These are phyloP conservation scores for Isurus oxyrinchus DNA, from an alignment of 2,113 vertebrate genomes.

Conservation along the genomic window DNA sequence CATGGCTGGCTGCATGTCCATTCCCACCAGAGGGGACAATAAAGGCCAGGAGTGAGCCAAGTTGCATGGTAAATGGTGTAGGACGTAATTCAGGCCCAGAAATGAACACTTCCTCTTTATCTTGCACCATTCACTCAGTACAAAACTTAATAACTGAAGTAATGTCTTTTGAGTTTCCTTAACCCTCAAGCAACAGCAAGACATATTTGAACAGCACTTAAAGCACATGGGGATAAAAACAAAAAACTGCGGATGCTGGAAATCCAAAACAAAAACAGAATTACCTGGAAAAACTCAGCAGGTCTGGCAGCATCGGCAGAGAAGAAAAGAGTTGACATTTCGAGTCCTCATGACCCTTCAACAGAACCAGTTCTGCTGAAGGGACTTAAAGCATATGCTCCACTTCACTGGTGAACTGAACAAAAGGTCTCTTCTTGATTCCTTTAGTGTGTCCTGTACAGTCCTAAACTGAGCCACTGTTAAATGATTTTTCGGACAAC, in stretches of 20 bases:
- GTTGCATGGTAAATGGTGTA: neutral
- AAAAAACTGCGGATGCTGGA: too few relatives aligned
- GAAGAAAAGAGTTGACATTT: too few relatives aligned
- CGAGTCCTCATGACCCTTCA: too few relatives aligned
- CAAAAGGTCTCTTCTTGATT: neutral
- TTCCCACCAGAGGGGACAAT: neutral
- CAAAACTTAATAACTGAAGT: neutral
- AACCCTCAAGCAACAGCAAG: neutral
- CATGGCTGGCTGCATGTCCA: neutral
- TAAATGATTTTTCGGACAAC: neutral
- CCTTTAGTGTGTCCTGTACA: neutral
- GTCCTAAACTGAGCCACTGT: neutral
- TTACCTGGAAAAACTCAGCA: too few relatives aligned
- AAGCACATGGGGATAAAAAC: too few relatives aligned
- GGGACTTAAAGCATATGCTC: neutral
- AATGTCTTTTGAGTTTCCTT: neutral
- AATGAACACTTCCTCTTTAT: too few relatives aligned
- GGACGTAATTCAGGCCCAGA: neutral
- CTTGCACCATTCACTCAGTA: neutral
- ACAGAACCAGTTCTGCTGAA: too few relatives aligned
- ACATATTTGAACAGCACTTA: neutral
- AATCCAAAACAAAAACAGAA: too few relatives aligned
- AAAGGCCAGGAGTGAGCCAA: neutral
- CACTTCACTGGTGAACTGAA: neutral
- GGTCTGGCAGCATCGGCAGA: too few relatives aligned